A percentile compares a stretch with the other conserved stretches of the same genome.
These are phyloP conservation scores for Seison nebaliae DNA, from an alignment of 1,140 invertebrate genomes.

Conservation along the genomic window DNA sequence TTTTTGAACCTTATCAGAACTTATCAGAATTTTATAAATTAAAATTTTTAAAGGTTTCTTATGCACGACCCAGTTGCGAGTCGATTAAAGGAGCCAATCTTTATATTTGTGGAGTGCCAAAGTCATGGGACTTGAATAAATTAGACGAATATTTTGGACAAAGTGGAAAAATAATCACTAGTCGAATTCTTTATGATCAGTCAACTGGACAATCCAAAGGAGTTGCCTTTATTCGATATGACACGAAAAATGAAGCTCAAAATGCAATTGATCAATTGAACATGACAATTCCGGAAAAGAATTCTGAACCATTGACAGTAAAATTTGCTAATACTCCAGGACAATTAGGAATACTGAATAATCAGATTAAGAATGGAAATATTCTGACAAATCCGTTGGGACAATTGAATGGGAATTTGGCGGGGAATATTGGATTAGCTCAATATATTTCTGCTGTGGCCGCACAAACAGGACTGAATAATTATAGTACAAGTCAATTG, in stretches of 20 bases:
- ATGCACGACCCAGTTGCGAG: conserved; percentile 6
- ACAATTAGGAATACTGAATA: no score
- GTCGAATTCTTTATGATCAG: conserved; percentile 2
- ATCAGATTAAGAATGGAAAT: no score
- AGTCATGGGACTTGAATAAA: conserved; percentile 1
- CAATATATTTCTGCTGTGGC: no score
- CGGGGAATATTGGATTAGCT: no score
- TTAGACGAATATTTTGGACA: conserved; percentile 1
- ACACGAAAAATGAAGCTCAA: neutral
- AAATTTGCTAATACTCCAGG: neutral
- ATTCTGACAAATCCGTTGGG: no score
- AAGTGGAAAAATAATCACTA: conserved; percentile 11
- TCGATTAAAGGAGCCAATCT: conserved; percentile 10
- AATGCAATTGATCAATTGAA: neutral
- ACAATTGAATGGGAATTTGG: no score
- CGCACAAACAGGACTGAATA: no score
- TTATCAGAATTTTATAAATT: neutral
- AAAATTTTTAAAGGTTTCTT: conserved; percentile 1
- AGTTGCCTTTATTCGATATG: neutral
- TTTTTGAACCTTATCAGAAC: neutral
- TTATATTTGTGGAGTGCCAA: conserved; percentile 11
- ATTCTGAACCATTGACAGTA: neutral
- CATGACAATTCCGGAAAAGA: neutral
- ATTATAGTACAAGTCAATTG: no score
- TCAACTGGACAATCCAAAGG: conserved; percentile 8